phyloP scores from a whole-genome alignment of 2,797 vertebrate species.

The Peromyscus aztecus region DNA sequence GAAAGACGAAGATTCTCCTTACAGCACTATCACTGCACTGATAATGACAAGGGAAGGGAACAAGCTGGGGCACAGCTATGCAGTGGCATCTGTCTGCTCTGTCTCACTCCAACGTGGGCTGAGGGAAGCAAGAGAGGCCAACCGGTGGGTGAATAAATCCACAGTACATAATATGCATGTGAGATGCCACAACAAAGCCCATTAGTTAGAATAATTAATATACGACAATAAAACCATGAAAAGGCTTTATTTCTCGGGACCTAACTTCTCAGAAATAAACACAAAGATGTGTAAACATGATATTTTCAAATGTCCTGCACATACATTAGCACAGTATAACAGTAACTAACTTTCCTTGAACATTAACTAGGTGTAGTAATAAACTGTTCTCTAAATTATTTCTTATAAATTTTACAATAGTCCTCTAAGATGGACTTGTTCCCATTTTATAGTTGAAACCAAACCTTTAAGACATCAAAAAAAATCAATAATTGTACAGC shows the following conservation, averaged over 20 bases:
- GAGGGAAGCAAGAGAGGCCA: not conserved
- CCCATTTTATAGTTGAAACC: not conserved
- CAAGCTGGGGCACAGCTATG: not conserved
- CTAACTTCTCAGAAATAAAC: slow-evolving; percentile 53
- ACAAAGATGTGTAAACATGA: not conserved
- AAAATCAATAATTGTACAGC: not conserved
- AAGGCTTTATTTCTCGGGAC: not conserved
- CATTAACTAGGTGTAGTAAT: not conserved
- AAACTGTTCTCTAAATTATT: not conserved
- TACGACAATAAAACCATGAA: not conserved
- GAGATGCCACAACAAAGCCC: not conserved
- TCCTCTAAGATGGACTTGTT: not conserved
- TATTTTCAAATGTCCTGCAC: not conserved
- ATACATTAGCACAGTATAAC: not conserved
- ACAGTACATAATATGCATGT: not conserved
- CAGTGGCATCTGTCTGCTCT: not conserved
- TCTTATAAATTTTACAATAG: not conserved
- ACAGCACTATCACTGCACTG: not conserved
- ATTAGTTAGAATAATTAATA: not conserved
- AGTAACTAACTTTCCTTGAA: slow-evolving; percentile 32
- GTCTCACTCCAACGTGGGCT: not conserved
- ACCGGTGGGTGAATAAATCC: not conserved
- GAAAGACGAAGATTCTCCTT: not conserved
- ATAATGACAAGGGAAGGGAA: not conserved
- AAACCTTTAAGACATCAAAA: not conserved